Evolutionary conservation across 2,113 vertebrate species (phyloP).

Genomic region (Clarias gariepinus): DNA sequence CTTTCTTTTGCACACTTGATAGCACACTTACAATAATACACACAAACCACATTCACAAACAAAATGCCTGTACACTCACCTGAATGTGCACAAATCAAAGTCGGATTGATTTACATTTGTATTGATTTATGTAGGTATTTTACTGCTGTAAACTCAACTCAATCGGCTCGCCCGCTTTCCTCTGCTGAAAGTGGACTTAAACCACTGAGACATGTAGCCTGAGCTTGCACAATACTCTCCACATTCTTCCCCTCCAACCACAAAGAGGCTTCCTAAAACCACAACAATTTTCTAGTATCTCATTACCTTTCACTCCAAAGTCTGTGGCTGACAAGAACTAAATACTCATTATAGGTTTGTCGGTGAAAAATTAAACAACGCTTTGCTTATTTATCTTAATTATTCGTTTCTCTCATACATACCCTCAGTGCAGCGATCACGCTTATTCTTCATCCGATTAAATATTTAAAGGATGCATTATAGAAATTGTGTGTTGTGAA

Average conservation of each 20-base stretch:
- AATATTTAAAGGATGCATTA: constrained; percentile 59
- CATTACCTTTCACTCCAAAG: constrained; percentile 22
- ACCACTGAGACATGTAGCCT: constrained; percentile 18
- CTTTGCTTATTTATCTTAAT: constrained; percentile 39
- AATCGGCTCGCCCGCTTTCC: constrained; percentile 65
- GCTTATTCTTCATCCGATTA: constrained; percentile 35
- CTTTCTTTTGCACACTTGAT: background rate
- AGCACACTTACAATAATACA: background rate
- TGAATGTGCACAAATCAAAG: background rate
- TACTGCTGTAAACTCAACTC: constrained; percentile 68
- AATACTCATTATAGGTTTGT: constrained; percentile 16
- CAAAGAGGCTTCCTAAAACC: constrained; percentile 21
- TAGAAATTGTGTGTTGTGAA: constrained; percentile 44
- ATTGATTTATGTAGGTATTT: constrained; percentile 57
- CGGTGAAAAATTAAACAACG: constrained; percentile 26
- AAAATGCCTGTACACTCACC: background rate
- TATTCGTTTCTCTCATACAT: constrained; percentile 46
- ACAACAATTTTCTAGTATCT: constrained; percentile 36
- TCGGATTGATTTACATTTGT: constrained; percentile 10
- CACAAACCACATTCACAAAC: background rate
- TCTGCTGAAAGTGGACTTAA: constrained; percentile 55
- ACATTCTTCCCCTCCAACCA: constrained; percentile 11
- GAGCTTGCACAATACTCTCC: constrained; percentile 4
- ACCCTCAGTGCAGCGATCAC: constrained; percentile 39
- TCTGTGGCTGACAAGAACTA: constrained; percentile 16